Evolutionary conservation across 2,888 invertebrate species (phyloP), one percentile per base, ranked within the genome.

Genomic region (Eulithis testata): DNA sequence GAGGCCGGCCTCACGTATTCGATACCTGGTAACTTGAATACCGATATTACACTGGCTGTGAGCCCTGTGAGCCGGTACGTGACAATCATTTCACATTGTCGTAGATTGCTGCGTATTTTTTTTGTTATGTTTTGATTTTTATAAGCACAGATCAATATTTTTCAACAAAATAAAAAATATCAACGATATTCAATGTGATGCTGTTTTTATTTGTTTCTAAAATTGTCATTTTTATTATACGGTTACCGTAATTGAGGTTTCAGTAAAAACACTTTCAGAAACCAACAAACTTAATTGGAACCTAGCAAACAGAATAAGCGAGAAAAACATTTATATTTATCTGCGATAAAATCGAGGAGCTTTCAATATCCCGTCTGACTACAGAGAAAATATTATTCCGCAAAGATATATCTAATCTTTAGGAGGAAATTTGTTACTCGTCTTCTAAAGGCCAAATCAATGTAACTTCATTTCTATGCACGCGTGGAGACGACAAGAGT

Each of bases 1-100:
- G 66, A 65, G 70, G 70, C 68, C 68, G 71, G 67, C 60, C 78
- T 79, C 87, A 87, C 87, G 87, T 86, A 76, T 73, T 53, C 66
- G 66, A 65, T 77, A 82, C 81, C 77, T 80, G 79, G 67, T 64
- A 70, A 70, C 71, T 71, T 70, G 69, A 66, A 72, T 73, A 63
- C 67, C 61, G 54, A 68, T 74, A 74, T 74, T 66, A 68, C 68
- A 61, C 69, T 66, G 70, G 64, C 69, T 70, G 66, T 70, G 68
- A 73, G 65, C 66, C 43, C 69, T 70, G 65, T 70, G 68, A 73
- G 65, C 66, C 43, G 59, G 63, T 62, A 67, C 72, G 64, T 65
- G 73, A 60, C 68, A 65, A 68, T 72, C 56, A 72, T 69, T 69
- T 69, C 63, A 40, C 60, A 71, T 69, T 63, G 59, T 59, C 63